These are phyloP conservation scores for Spea bombifrons DNA, from an alignment of 2,113 vertebrate genomes.

Conservation along the genomic window DNA sequence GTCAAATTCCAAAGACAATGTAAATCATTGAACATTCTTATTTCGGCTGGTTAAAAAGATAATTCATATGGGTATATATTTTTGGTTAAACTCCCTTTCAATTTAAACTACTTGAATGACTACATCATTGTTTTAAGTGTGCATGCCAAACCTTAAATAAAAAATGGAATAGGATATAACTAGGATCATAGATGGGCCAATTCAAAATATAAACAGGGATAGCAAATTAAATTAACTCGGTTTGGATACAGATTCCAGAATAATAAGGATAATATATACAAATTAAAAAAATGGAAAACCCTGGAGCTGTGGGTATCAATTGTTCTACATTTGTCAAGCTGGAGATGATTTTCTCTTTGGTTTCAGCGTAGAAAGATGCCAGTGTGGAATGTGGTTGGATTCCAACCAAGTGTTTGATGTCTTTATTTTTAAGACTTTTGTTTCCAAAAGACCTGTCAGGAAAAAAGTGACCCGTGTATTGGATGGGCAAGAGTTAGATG, in stretches of 20 bases:
- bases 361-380: conserved; percentile 59
- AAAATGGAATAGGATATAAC: too few relatives aligned
- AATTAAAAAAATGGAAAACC: conserved; percentile 50
- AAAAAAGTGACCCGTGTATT: conserved; percentile 49
- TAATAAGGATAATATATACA: conserved; percentile 65
- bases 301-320: conserved; percentile 65
- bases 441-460: conserved; percentile 58
- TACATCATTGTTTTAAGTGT: too few relatives aligned
- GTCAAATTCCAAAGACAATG: too few relatives aligned
- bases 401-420: conserved; percentile 72
- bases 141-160: too few relatives aligned
- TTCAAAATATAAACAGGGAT: too few relatives aligned
- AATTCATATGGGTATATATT: too few relatives aligned
- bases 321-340: conserved; percentile 79
- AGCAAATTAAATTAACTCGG: conserved; percentile 1
- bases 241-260: conserved; percentile 69
- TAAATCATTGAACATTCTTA: too few relatives aligned
- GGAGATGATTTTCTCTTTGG: conserved; percentile 67
- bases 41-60: too few relatives aligned
- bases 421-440: conserved; percentile 66
- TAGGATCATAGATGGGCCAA: too few relatives aligned
- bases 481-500: conserved; percentile 56
- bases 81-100: too few relatives aligned
- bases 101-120: too few relatives aligned
- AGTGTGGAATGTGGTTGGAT: conserved; percentile 67